Conservation (phyloP, 2,113 vertebrate species). For the Gallinago undulata region DNA sequence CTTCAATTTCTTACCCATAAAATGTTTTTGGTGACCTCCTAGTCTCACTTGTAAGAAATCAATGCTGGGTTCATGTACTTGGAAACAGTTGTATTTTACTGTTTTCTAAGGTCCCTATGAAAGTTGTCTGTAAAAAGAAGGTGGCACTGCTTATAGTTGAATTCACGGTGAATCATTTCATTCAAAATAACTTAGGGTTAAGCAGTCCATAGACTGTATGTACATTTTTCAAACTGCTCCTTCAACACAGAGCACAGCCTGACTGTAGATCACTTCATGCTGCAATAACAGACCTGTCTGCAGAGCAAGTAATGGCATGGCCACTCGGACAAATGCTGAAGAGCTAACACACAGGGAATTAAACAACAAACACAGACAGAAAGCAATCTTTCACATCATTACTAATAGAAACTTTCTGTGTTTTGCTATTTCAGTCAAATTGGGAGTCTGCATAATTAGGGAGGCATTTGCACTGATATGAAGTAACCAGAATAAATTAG, state of each 20-base stretch:
- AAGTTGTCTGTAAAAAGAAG: neutral
- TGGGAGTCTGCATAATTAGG: slow-evolving; percentile 5
- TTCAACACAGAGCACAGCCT: neutral
- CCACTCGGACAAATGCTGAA: neutral
- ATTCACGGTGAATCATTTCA: neutral
- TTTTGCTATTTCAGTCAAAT: neutral
- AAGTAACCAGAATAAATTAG: slow-evolving; percentile 32
- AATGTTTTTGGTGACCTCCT: neutral
- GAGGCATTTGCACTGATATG: neutral
- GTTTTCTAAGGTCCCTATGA: neutral
- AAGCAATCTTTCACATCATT: neutral
- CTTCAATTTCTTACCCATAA: neutral
- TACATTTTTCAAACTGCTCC: neutral
- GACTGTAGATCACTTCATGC: neutral
- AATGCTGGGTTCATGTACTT: neutral
- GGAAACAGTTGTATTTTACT: neutral
- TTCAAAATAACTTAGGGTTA: neutral
- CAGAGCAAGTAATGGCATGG: neutral
- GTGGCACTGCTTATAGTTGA: neutral
- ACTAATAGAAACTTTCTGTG: neutral
- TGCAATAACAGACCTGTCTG: neutral
- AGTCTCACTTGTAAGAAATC: neutral
- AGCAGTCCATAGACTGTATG: neutral
- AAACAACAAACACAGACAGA: neutral
- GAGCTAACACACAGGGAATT: neutral